A percentile compares a stretch with the other conserved stretches of the same genome.
These are phyloP conservation scores for Benthochromis sp. DNA, from an alignment of 2,113 vertebrate genomes.

Conservation along the genomic window DNA sequence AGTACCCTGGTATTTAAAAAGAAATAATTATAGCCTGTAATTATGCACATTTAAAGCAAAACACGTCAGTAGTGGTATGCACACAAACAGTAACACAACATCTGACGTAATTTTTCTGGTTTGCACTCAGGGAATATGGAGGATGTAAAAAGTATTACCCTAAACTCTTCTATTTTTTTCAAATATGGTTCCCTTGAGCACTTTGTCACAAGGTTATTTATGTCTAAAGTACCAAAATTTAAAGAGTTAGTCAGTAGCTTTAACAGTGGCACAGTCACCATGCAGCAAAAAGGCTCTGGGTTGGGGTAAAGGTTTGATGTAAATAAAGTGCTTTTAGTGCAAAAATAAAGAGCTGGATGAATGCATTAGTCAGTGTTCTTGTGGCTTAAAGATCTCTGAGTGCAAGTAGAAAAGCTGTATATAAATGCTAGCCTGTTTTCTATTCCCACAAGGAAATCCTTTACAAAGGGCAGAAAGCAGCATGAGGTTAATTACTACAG, in stretches of 20 bases:
- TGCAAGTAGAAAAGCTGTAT: neutral
- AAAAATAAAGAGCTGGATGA: neutral
- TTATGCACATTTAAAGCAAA: neutral
- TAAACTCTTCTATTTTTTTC: neutral
- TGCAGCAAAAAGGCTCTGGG: neutral
- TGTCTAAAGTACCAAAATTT: neutral
- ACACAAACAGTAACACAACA: neutral
- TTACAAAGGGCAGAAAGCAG: neutral
- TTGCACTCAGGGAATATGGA: neutral
- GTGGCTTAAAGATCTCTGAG: neutral
- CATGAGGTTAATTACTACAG: neutral
- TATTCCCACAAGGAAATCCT: neutral
- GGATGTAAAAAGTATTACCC: neutral
- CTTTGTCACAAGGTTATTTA: neutral
- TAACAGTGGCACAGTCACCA: neutral
- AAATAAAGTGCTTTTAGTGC: neutral
- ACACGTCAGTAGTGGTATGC: fast-evolving
- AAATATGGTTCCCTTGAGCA: neutral
- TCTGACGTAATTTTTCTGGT: neutral
- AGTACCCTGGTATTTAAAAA: neutral
- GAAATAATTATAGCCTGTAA: neutral
- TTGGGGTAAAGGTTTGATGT: neutral
- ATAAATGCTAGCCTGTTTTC: neutral
- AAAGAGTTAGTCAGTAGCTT: neutral
- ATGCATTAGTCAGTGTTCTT: neutral